A percentile compares a stretch with the other conserved stretches of the same genome.
phyloP scores from a whole-genome alignment of 2,888 invertebrate genomes.

The Charanyca ferruginea region DNA sequence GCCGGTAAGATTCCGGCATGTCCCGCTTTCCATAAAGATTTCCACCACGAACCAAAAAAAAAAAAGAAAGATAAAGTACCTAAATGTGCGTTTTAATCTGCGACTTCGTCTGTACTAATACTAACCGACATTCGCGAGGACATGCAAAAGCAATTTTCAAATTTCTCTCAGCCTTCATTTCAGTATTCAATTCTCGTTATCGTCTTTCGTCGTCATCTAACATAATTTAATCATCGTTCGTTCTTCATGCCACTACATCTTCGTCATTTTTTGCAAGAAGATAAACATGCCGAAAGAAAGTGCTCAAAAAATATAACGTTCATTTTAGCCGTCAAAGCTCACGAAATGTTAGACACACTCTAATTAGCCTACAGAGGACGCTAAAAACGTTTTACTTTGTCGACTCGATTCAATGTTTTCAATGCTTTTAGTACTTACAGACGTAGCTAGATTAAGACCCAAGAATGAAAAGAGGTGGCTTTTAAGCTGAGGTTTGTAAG shows the following conservation, averaged over 20 bases:
- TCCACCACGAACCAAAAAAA: too few species aligned
- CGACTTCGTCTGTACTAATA: too few species aligned
- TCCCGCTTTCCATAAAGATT: too few species aligned
- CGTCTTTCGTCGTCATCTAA: too few species aligned
- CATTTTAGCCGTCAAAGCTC: conserved; percentile 24
- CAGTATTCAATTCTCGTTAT: background rate
- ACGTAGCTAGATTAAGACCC: conserved; percentile 6
- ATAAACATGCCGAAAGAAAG: background rate
- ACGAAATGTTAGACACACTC: conserved; percentile 29
- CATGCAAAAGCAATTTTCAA: background rate
- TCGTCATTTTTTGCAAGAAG: background rate
- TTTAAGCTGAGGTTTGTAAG: background rate
- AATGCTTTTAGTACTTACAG: conserved; percentile 11
- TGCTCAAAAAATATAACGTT: conserved; percentile 32
- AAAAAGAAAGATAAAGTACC: too few species aligned
- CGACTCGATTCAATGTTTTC: conserved; percentile 17
- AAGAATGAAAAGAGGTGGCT: conserved; percentile 23
- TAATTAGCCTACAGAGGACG: conserved; percentile 46
- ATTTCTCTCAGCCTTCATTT: background rate
- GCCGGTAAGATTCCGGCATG: too few species aligned
- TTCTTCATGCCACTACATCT: background rate
- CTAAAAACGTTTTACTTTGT: conserved; percentile 23
- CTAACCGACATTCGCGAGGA: too few species aligned
- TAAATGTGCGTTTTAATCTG: too few species aligned
- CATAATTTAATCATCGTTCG: background rate